Percentiles rank a stretch among this genome's conserved stretches.
Evolutionary conservation across 2,888 invertebrate species (phyloP).

Genomic region (Trachelus stipa): DNA sequence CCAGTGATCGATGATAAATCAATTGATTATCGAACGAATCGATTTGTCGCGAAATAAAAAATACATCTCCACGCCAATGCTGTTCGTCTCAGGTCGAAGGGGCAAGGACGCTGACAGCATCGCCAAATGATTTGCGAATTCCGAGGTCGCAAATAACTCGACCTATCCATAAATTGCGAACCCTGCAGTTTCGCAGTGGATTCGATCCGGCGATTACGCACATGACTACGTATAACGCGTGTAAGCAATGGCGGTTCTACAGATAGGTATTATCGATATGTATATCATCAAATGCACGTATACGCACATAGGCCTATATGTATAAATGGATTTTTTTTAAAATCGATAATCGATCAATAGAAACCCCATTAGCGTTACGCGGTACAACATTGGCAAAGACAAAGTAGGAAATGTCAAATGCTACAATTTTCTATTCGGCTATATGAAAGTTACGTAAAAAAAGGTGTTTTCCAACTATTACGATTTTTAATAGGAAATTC

Average conservation of each 20-base stretch:
- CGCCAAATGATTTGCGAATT: slow-evolving; percentile 42
- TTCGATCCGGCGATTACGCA: background rate
- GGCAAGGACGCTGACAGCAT: slow-evolving; percentile 10
- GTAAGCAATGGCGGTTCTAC: background rate
- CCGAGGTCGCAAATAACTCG: slow-evolving; percentile 8
- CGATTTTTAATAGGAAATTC: no score
- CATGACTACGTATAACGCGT: background rate
- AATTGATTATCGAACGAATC: background rate
- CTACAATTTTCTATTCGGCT: background rate
- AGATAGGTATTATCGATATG: background rate
- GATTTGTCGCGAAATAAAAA: slow-evolving; percentile 25
- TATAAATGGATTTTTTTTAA: background rate
- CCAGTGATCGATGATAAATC: background rate
- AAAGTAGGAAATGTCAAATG: background rate
- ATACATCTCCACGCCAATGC: slow-evolving; percentile 37
- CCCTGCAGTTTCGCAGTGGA: background rate
- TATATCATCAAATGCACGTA: background rate
- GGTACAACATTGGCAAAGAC: no score
- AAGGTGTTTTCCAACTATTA: no score
- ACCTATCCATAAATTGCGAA: slow-evolving; percentile 4
- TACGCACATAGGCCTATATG: background rate
- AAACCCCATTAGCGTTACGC: background rate
- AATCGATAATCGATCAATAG: background rate
- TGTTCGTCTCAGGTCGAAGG: background rate
- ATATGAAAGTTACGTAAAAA: no score